Evolutionary conservation across 2,888 invertebrate genomes (phyloP).

Genomic region (Tetanocera ferruginea): DNA sequence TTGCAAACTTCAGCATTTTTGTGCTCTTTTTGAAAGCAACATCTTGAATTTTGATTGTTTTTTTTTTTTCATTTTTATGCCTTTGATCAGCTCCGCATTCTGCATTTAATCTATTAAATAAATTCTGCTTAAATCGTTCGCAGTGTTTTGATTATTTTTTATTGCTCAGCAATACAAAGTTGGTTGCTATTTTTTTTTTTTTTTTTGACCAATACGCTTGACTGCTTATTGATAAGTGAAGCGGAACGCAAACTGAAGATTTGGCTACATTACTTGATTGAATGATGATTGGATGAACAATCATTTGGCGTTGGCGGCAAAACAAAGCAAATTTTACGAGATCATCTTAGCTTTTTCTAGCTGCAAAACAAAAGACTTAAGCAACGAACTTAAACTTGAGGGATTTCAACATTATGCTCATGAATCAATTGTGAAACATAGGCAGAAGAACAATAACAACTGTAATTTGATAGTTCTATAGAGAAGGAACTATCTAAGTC

Average conservation of each 20-base stretch:
- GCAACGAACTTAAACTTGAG: neutral
- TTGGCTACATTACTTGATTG: neutral
- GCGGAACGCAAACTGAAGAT: neutral
- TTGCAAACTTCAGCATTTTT: neutral
- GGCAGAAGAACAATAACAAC: too few relatives aligned
- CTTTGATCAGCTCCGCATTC: conserved; percentile 17
- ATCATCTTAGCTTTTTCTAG: neutral
- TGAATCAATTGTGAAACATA: too few relatives aligned
- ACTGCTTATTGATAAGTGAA: conserved; percentile 55
- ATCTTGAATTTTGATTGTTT: neutral
- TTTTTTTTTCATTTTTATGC: too few relatives aligned
- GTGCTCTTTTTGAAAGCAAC: neutral
- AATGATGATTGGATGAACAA: conserved; percentile 1
- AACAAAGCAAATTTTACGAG: neutral
- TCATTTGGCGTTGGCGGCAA: neutral
- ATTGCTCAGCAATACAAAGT: neutral
- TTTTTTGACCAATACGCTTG: conserved; percentile 38
- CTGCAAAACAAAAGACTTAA: neutral
- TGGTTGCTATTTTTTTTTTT: conserved; percentile 29
- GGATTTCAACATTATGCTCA: too few relatives aligned
- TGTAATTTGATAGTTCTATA: too few relatives aligned
- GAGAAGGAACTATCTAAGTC: too few relatives aligned
- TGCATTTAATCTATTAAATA: neutral
- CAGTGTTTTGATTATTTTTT: neutral
- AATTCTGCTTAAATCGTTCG: neutral